Conservation (phyloP, 2,888 invertebrate genomes). For the Parnassius apollo region DNA sequence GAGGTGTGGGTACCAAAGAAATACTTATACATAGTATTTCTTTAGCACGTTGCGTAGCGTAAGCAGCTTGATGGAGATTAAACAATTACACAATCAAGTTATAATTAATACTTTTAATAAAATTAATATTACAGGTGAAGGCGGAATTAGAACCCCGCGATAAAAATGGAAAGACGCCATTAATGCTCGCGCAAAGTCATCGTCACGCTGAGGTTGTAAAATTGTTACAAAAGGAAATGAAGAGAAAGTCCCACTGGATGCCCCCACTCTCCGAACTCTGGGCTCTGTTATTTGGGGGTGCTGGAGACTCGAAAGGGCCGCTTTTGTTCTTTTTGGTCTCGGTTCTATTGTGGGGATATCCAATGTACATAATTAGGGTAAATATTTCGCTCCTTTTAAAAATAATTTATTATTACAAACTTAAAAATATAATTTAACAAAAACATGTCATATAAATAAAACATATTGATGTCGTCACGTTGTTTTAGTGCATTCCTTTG, state of each 20-base stretch:
- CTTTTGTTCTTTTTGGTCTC: constrained; percentile 92
- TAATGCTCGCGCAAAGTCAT: constrained; percentile 94
- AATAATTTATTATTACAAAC: no score
- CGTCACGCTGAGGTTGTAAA: constrained; percentile 92
- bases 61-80: no score
- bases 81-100: no score
- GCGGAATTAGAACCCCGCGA: constrained; percentile 93
- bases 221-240: constrained; percentile 89
- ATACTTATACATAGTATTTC: no score
- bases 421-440: no score
- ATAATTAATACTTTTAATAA: no score
- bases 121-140: constrained; percentile 83
- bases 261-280: constrained; percentile 93
- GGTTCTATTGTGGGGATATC: constrained; percentile 94
- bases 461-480: background rate
- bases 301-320: constrained; percentile 94
- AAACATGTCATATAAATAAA: no score
- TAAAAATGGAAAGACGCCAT: constrained; percentile 95
- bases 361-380: constrained; percentile 94
- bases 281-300: constrained; percentile 94
- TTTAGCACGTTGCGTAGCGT: no score
- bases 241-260: constrained; percentile 91
- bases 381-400: constrained; percentile 35
- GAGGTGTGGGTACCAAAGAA: no score
- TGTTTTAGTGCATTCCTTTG: constrained; percentile 88